These are phyloP conservation scores for Scatophagus argus DNA, from an alignment of 2,113 vertebrate genomes.

Conservation along the genomic window DNA sequence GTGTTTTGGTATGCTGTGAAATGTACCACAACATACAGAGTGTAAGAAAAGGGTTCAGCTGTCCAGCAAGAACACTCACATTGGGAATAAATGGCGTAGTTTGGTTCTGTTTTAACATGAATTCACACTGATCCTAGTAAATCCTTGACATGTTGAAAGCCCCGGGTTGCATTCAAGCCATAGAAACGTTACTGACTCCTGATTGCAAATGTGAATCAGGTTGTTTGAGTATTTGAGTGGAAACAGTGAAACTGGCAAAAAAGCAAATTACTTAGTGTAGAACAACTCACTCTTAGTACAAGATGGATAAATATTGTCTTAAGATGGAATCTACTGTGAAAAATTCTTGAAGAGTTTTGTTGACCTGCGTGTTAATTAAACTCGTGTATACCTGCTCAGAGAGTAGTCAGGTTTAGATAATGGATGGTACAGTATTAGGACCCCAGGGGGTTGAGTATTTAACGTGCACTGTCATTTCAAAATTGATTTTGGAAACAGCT, in stretches of 20 bases:
- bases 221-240: slow-evolving; percentile 56
- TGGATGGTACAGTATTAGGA: slow-evolving; percentile 71
- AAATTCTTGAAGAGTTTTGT: slow-evolving; percentile 56
- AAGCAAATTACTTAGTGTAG: slow-evolving; percentile 38
- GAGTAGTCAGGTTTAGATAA: slow-evolving; percentile 45
- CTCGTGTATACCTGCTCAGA: slow-evolving; percentile 48
- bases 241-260: slow-evolving; percentile 35
- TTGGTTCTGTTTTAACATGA: slow-evolving; percentile 50
- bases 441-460: slow-evolving; percentile 68
- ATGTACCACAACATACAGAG: slow-evolving; percentile 14
- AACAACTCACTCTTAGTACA: slow-evolving; percentile 55
- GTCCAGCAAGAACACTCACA: slow-evolving; percentile 19
- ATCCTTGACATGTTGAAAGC: slow-evolving; percentile 28
- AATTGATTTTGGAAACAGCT: slow-evolving; percentile 72
- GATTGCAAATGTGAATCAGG: slow-evolving; percentile 54
- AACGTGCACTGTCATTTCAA: slow-evolving; percentile 70
- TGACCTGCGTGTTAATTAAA: slow-evolving; percentile 56
- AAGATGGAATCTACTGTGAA: slow-evolving; percentile 68
- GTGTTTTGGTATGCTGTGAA: slow-evolving; percentile 46
- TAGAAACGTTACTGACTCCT: slow-evolving; percentile 70
- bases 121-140: slow-evolving; percentile 38
- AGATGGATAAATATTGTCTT: slow-evolving; percentile 57
- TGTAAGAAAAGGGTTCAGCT: slow-evolving; percentile 6
- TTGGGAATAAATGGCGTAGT: slow-evolving; percentile 16
- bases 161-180: slow-evolving; percentile 78